Evolutionary conservation across 1,140 invertebrate genomes (phyloP).

Genomic region (Goniozus legneri): DNA sequence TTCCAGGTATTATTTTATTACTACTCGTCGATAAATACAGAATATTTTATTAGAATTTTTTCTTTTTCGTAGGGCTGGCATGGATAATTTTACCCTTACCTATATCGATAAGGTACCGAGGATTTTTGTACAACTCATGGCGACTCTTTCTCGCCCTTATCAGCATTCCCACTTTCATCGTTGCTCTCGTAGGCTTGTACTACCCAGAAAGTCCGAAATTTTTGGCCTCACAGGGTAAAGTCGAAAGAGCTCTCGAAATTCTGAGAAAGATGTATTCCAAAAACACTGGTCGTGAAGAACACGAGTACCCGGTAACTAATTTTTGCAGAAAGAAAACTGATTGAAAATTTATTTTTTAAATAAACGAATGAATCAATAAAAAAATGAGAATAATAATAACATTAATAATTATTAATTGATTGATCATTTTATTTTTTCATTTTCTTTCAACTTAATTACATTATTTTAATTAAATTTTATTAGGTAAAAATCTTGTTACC

Average conservation of each 20-base stretch:
- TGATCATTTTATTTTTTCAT: neutral
- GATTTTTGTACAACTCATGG: slow-evolving; percentile 61
- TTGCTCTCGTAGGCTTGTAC: slow-evolving; percentile 52
- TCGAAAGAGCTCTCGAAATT: slow-evolving; percentile 59
- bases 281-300: slow-evolving; percentile 55
- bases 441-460: neutral
- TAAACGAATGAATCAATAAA: too few species aligned
- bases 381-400: neutral
- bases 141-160: slow-evolving; percentile 60
- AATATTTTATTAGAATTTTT: neutral
- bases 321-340: neutral
- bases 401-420: neutral
- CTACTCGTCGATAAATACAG: neutral
- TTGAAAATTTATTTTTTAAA: neutral
- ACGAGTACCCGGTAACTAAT: slow-evolving; percentile 39
- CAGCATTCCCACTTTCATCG: slow-evolving; percentile 56
- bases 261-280: slow-evolving; percentile 59
- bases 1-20: slow-evolving; percentile 52
- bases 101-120: slow-evolving; percentile 47
- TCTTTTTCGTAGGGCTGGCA: slow-evolving; percentile 56
- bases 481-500: slow-evolving; percentile 22
- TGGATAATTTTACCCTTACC: slow-evolving; percentile 62
- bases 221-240: slow-evolving; percentile 61
- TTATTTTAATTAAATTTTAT: neutral
- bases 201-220: slow-evolving; percentile 78